phyloP scores from a whole-genome alignment of 2,888 invertebrate genomes.

The Sinotaia quadrata region DNA sequence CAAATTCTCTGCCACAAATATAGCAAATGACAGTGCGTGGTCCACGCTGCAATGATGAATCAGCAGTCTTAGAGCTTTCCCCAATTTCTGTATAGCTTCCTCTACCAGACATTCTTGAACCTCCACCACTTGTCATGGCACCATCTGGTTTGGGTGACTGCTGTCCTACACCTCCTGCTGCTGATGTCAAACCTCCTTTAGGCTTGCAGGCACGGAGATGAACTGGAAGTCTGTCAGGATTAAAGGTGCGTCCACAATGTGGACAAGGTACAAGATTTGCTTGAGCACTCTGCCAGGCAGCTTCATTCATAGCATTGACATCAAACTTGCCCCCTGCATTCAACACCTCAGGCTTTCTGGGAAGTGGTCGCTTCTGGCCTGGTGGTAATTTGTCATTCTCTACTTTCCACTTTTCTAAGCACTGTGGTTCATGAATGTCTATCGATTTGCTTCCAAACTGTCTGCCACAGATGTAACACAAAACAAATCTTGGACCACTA shows the following conservation, averaged over 20 bases:
- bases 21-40: slow-evolving; percentile 75
- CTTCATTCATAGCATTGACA: slow-evolving; percentile 71
- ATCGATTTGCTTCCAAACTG: slow-evolving; percentile 79
- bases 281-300: slow-evolving; percentile 77
- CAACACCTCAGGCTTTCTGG: slow-evolving; percentile 76
- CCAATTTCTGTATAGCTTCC: background rate
- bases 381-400: slow-evolving; percentile 77
- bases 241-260: slow-evolving; percentile 80
- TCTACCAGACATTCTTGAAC: background rate
- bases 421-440: slow-evolving; percentile 80
- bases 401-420: slow-evolving; percentile 78
- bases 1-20: slow-evolving; percentile 79
- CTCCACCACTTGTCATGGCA: background rate
- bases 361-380: slow-evolving; percentile 75
- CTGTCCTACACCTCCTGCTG: background rate
- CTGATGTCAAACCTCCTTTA: slow-evolving; percentile 29
- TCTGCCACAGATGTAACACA: slow-evolving; percentile 79
- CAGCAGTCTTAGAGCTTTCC: background rate
- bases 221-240: slow-evolving; percentile 78
- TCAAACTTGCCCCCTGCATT: slow-evolving; percentile 48
- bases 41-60: slow-evolving; percentile 36
- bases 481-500: slow-evolving; percentile 68
- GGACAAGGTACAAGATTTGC: slow-evolving; percentile 76
- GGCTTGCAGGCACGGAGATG: slow-evolving; percentile 78
- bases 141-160: background rate